Base-by-base conservation (phyloP, 2,888 invertebrate genomes). In the Myopa tessellatipennis region DNA sequence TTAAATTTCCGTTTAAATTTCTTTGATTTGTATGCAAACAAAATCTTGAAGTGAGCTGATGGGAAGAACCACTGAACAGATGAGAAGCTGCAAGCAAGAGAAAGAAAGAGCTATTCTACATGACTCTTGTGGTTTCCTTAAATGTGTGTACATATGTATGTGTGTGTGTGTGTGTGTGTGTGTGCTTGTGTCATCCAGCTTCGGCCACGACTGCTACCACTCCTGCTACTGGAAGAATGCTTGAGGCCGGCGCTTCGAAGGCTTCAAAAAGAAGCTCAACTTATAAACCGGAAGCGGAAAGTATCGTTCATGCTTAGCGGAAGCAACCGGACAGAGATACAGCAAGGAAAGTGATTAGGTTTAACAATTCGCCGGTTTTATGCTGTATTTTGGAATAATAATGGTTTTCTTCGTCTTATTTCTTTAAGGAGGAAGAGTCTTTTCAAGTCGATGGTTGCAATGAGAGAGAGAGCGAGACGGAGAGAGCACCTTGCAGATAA, bases 341-440 rank as follows among this genome's bases (percentile, higher is more conserved):
- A 63, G 74, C 16, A 61, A 74, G 77, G 70, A 70, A 78, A 78
- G 78, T 70, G 78, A 78, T 78, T 70, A 78, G 70, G 78, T 78
- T 78, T 69, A 74, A 74, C 69, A 78, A 78, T 74, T 78, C 77
- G 40, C 61, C 73, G 73, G 45, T 45, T 45, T 50, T 45, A 40
- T 26, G 34, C 36, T 38, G 38, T 60, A 73, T 12, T 16, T 10
- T 18, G 14, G 45, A 26, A 14, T 36, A 1, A 12, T 55, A 4
- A 34, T 69, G 12, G 4, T 1, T n/a, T 18, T 14, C 26, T 69
- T 69, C 2, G 45, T 34, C 0, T 69, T 52, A 52, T 55, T n/a
- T 12, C 10, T 50, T 10, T 50, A 8, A 10, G 50, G 50, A 8
- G 3, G 50, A 50, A 0, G 3, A 10, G 12, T 50, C 50, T 8